These are phyloP conservation scores for Epistrophe grossulariae DNA, from an alignment of 2,888 invertebrate genomes.

Conservation along the genomic window DNA sequence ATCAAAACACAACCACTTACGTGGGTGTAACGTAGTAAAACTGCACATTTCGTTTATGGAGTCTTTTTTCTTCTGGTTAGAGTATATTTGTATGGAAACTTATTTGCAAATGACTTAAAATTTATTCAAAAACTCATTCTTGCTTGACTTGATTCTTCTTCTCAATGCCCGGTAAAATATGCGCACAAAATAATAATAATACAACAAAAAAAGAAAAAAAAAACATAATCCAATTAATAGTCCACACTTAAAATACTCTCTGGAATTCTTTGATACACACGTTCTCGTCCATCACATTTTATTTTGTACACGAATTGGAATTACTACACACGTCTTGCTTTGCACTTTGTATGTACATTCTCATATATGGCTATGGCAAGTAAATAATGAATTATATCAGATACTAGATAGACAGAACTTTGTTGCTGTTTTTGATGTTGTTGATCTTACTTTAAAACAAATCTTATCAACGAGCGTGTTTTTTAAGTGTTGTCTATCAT, in stretches of 20 bases:
- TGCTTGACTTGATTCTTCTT: slow-evolving; percentile 38
- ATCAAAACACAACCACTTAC: slow-evolving; percentile 30
- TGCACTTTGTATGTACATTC: not conserved
- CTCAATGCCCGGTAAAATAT: slow-evolving; percentile 57
- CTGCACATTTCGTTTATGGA: slow-evolving; percentile 12
- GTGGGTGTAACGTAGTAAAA: slow-evolving; percentile 33
- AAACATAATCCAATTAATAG: slow-evolving; percentile 62
- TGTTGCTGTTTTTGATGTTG: not conserved
- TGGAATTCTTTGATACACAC: slow-evolving; percentile 39
- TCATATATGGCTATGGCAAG: slow-evolving; percentile 2
- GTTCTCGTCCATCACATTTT: slow-evolving; percentile 9
- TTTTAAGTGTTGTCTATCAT: slow-evolving; percentile 57
- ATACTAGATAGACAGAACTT: not conserved
- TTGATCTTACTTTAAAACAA: slow-evolving; percentile 49
- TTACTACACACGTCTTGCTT: slow-evolving; percentile 16
- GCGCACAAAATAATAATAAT: slow-evolving; percentile 16
- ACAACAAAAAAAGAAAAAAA: not conserved
- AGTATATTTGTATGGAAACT: not conserved
- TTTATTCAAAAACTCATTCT: slow-evolving; percentile 47
- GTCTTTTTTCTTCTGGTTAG: slow-evolving; percentile 15
- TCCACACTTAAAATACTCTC: slow-evolving; percentile 48
- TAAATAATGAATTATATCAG: slow-evolving; percentile 24
- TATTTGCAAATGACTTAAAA: slow-evolving; percentile 33
- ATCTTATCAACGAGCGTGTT: slow-evolving; percentile 60
- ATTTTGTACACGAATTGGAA: slow-evolving; percentile 13